Percentiles rank a stretch among this genome's conserved stretches.
Conservation (phyloP, 1,140 invertebrate species). For the Charaxes varanes region DNA sequence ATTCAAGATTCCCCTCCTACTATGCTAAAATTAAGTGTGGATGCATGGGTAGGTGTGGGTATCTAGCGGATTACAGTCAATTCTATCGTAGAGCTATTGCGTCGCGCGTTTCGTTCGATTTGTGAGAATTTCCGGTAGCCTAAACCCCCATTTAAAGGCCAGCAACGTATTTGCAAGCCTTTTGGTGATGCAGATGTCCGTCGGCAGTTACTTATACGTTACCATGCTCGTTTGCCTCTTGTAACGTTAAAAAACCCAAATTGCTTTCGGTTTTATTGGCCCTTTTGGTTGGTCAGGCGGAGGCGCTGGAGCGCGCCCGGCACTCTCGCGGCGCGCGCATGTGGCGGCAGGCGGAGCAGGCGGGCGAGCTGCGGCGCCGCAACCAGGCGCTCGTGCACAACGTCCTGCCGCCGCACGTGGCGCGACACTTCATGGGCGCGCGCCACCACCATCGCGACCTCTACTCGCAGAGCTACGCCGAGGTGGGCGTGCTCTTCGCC, state of each 20-base stretch:
- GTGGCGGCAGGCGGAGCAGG: constrained; percentile 86
- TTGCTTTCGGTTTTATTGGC: neutral
- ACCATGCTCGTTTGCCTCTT: neutral
- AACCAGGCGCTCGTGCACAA: constrained; percentile 94
- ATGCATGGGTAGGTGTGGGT: too few relatives aligned
- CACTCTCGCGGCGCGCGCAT: constrained; percentile 68
- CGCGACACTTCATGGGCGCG: constrained; percentile 90
- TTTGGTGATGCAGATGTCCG: too few relatives aligned
- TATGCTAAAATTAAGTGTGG: too few relatives aligned
- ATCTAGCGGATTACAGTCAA: too few relatives aligned
- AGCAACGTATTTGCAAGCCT: too few relatives aligned
- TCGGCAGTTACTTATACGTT: too few relatives aligned
- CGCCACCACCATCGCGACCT: constrained; percentile 90
- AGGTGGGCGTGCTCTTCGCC: constrained; percentile 94
- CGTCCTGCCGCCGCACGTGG: constrained; percentile 91
- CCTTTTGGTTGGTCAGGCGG: constrained; percentile 24
- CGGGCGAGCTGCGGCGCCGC: constrained; percentile 88
- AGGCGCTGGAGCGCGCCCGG: constrained; percentile 52
- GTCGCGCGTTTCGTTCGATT: too few relatives aligned
- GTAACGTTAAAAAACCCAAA: neutral
- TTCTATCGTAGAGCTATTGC: too few relatives aligned
- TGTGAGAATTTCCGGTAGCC: too few relatives aligned
- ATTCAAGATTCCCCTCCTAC: too few relatives aligned
- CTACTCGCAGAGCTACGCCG: constrained; percentile 94
- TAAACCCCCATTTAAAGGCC: too few relatives aligned